Conservation (phyloP, 2,797 vertebrate genomes). For the Cetoscarus ocellatus region DNA sequence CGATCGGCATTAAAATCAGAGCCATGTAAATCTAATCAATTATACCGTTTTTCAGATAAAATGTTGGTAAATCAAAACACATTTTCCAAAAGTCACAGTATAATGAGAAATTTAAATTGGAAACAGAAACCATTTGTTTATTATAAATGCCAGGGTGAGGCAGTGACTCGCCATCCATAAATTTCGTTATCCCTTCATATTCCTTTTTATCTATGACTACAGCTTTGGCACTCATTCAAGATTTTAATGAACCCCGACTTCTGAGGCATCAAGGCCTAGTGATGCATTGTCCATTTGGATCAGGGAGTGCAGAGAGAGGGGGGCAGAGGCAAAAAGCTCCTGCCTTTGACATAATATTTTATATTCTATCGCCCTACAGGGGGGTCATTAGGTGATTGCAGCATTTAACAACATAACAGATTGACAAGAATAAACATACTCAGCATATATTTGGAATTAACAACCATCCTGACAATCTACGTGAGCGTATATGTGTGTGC, state of each 20-base stretch:
- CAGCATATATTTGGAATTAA: conserved; percentile 68
- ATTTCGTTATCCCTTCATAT: conserved; percentile 87
- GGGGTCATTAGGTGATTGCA: conserved; percentile 75
- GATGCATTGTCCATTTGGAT: conserved; percentile 87
- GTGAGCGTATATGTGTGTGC: conserved; percentile 25
- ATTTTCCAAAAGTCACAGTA: conserved; percentile 88
- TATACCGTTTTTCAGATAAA: conserved; percentile 85
- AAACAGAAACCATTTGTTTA: conserved; percentile 87
- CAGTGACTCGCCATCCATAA: conserved; percentile 87
- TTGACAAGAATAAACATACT: conserved; percentile 72
- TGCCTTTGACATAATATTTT: conserved; percentile 80
- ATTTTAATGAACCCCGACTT: conserved; percentile 89
- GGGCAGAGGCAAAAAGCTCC: conserved; percentile 71
- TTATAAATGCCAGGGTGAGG: conserved; percentile 86
- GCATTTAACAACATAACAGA: conserved; percentile 73
- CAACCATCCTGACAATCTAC: conserved; percentile 43
- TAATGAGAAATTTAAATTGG: conserved; percentile 88
- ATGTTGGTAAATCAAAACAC: conserved; percentile 87
- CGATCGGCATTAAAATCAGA: conserved; percentile 85
- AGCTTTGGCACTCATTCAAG: conserved; percentile 87
- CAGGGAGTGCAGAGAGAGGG: conserved; percentile 68
- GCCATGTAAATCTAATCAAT: conserved; percentile 88
- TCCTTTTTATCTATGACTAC: conserved; percentile 84
- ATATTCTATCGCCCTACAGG: conserved; percentile 75
- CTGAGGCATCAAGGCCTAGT: conserved; percentile 85